Evolutionary conservation across 2,113 vertebrate species (phyloP), one percentile per base, ranked within the genome.

Genomic region (Cisticola juncidis): DNA sequence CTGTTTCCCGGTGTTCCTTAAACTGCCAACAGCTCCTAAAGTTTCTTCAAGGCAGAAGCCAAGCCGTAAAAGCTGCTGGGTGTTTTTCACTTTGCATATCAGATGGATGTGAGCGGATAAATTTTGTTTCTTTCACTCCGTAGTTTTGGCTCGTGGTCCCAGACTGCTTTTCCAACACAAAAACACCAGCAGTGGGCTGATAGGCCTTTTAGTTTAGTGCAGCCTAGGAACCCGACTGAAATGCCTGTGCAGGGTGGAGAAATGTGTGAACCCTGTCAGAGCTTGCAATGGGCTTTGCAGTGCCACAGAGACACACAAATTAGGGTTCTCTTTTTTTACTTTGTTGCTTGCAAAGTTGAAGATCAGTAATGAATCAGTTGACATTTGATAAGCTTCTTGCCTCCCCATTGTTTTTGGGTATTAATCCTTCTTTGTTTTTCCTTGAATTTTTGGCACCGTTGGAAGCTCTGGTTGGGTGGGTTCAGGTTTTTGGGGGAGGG

Each of bases 391-490:
- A 97, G 85, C 74, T 60, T 23, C 35, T 56, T 69, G 89, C 20
- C 48, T 86, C 31, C 40, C 28, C 68, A 0, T 84, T 91, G 36
- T 31, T 84, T 91, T 73, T 14, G 45, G 5, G 19, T 87, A 36
- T 91, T 96, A 61, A 68, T 65, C 3, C 42, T 86, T 60, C 64
- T 94, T 79, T 61, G 50, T 10, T 92, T 96, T 94, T 90, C 29
- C 33, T 79, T 65, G 28, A 65, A 48, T 47, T 88, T 90, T 61
- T 77, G 45, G 6, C 47, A 19, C 53, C 69, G 50, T 90, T 93
- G 48, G 45, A 47, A 68, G 85, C 61, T 96, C 90, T 86, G 72
- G 23, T 29, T 77, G 84, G 61, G 50, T 70, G 51, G 31, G 44
- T 68, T 90, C 16, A 66, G 47, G 22, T 8, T 23, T 73, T 83